phyloP scores from a whole-genome alignment of 2,113 vertebrate species.

The Cairina moschata region DNA sequence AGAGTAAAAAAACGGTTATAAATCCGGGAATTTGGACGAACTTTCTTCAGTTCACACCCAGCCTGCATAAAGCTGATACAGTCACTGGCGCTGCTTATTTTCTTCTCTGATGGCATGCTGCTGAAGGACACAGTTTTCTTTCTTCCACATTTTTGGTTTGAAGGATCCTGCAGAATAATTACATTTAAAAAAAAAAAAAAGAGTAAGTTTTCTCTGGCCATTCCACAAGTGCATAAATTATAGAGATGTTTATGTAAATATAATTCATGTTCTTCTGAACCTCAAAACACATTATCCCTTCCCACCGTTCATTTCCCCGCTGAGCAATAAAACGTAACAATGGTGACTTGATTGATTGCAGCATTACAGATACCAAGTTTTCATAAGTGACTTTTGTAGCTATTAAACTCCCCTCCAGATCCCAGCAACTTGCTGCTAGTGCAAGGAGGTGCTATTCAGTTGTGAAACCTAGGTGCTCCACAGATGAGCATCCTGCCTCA shows the following conservation, averaged over 20 bases:
- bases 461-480: not conserved
- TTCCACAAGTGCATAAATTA: not conserved
- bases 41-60: slow-evolving; percentile 96
- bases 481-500: not conserved
- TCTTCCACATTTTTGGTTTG: slow-evolving; percentile 89
- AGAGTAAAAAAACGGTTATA: slow-evolving; percentile 97
- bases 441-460: not conserved
- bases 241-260: not conserved
- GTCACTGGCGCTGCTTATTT: slow-evolving; percentile 94
- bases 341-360: not conserved
- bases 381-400: not conserved
- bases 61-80: slow-evolving; percentile 99
- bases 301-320: not conserved
- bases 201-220: not conserved
- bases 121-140: slow-evolving; percentile 99
- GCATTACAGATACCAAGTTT: not conserved
- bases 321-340: not conserved
- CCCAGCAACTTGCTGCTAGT: not conserved
- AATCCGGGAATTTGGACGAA: slow-evolving; percentile 92
- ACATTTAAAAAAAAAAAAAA: not conserved
- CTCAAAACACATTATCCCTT: not conserved
- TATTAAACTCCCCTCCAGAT: not conserved
- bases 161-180: slow-evolving; percentile 86
- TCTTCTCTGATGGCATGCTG: slow-evolving; percentile 98
- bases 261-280: not conserved